phyloP scores from a whole-genome alignment of 2,113 vertebrate genomes.

The Tragelaphus strepsiceros region DNA sequence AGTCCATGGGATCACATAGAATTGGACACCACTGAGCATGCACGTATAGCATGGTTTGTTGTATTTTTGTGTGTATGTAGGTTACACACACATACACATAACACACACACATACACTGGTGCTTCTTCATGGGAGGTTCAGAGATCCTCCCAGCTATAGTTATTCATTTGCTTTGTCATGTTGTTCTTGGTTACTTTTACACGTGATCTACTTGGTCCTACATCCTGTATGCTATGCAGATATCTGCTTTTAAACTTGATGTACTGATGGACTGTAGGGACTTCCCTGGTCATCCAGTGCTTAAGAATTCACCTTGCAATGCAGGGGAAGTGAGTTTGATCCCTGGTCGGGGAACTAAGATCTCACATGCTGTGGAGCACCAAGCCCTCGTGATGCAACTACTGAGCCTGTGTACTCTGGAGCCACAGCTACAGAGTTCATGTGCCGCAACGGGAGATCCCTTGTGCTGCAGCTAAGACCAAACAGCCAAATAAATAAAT shows the following conservation, averaged over 20 bases:
- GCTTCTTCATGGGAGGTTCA: no score
- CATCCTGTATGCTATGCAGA: accelerated
- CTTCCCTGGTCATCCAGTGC: background rate
- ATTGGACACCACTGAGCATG: background rate
- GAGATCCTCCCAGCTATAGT: background rate
- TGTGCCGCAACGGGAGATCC: accelerated
- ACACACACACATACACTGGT: accelerated
- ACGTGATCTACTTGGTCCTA: accelerated
- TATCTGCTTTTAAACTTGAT: background rate
- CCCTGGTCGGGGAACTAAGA: background rate
- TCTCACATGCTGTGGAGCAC: background rate
- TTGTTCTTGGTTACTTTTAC: accelerated
- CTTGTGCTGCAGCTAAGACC: background rate
- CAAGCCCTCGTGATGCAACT: background rate
- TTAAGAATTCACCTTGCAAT: background rate
- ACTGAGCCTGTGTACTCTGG: background rate
- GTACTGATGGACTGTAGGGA: background rate
- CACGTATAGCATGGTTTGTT: accelerated
- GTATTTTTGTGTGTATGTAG: background rate
- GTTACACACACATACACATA: background rate
- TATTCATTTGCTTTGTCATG: accelerated
- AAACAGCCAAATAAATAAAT: background rate
- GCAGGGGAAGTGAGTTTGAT: background rate
- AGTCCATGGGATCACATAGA: background rate
- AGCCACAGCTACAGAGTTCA: background rate